A percentile compares a stretch with the other conserved stretches of the same genome.
Conservation (phyloP, 1,140 invertebrate species). For the Aphis gossypii region DNA sequence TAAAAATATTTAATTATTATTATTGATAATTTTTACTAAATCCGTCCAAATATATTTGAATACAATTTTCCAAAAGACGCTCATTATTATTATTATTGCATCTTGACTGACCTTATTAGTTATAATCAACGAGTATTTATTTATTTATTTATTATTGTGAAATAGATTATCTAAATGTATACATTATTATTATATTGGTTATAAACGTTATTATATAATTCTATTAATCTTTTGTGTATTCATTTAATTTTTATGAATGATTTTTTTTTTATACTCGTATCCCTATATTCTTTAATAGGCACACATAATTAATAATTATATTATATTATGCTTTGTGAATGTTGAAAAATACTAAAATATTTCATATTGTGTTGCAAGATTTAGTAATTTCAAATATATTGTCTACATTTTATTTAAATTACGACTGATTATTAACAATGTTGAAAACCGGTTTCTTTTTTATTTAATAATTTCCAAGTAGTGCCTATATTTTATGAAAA, state of each 20-base stretch:
- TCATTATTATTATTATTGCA: background rate
- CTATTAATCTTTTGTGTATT: constrained; percentile 4
- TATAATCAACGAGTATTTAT: constrained; percentile 13
- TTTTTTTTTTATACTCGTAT: background rate
- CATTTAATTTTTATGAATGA: background rate
- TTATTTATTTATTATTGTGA: background rate
- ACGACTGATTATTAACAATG: background rate
- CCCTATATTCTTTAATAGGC: background rate
- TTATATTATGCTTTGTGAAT: background rate
- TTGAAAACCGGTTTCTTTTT: background rate
- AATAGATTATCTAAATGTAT: background rate
- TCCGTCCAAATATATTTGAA: background rate
- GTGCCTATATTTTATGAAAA: background rate
- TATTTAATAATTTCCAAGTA: background rate
- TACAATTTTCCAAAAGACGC: background rate
- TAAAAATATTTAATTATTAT: constrained; percentile 4
- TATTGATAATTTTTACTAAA: background rate
- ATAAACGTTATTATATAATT: background rate
- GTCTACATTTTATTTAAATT: background rate
- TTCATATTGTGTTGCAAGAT: background rate
- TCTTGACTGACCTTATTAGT: constrained; percentile 1
- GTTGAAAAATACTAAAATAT: background rate
- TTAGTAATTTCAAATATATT: background rate
- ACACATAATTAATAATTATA: background rate
- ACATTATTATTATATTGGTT: constrained; percentile 1